A percentile compares a stretch with the other conserved stretches of the same genome.
Conservation (phyloP, 2,797 vertebrate genomes). For the Gallinago nigripennis region DNA sequence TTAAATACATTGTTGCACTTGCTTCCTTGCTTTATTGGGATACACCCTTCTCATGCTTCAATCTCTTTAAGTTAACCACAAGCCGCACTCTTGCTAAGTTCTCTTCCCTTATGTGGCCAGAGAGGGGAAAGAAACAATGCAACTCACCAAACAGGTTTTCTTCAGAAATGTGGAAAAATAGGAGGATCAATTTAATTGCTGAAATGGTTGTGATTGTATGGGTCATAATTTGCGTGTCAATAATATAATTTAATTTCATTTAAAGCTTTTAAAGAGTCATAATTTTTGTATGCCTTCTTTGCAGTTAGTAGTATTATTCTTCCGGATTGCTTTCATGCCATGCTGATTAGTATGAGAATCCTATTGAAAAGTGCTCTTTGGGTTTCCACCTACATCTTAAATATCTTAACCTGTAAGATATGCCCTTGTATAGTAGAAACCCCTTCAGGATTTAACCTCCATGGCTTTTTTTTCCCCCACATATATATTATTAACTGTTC, state of each 20-base stretch:
- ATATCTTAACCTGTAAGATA: neutral
- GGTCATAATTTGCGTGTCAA: neutral
- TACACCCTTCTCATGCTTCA: neutral
- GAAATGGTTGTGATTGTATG: neutral
- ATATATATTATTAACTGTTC: neutral
- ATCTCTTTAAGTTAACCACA: neutral
- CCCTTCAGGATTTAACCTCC: neutral
- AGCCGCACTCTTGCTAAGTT: neutral
- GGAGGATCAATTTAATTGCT: neutral
- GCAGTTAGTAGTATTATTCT: neutral
- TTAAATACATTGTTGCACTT: neutral
- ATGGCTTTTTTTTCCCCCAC: rapidly evolving
- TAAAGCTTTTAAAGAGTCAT: neutral
- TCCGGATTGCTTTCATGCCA: neutral
- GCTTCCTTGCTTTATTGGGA: neutral
- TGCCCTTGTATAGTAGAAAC: neutral
- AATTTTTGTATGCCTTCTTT: neutral
- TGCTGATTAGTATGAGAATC: neutral
- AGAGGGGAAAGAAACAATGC: neutral
- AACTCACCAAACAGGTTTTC: neutral
- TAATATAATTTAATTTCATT: neutral
- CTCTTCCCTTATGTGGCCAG: neutral
- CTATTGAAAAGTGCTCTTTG: neutral
- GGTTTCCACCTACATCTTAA: neutral
- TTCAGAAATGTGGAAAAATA: neutral